A percentile compares a stretch with the other conserved stretches of the same genome.
These are phyloP conservation scores for Apantesis nais DNA, from an alignment of 2,888 invertebrate species.

Conservation along the genomic window DNA sequence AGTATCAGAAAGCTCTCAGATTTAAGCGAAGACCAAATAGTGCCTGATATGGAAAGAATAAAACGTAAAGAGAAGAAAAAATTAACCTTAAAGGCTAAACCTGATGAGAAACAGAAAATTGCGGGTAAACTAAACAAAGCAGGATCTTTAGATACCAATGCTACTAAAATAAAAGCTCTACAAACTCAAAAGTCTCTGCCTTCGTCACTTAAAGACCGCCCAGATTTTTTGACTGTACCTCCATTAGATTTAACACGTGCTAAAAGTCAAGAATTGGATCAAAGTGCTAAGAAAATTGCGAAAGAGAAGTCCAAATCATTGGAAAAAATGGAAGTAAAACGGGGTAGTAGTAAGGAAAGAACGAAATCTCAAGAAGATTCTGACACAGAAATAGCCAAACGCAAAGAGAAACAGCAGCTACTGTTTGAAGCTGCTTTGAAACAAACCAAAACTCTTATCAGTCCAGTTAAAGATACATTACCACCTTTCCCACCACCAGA, in stretches of 20 bases:
- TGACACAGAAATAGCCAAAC: conserved; percentile 89
- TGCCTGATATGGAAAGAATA: conserved; percentile 81
- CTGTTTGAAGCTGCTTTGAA: conserved; percentile 91
- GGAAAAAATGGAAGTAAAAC: conserved; percentile 87
- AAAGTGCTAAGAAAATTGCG: conserved; percentile 78
- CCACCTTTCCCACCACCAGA: conserved; percentile 90
- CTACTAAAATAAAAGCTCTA: conserved; percentile 75
- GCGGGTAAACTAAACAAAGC: conserved; percentile 77
- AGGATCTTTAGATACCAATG: conserved; percentile 81
- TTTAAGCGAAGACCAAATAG: conserved; percentile 82
- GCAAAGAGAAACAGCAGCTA: conserved; percentile 91
- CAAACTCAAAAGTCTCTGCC: conserved; percentile 86
- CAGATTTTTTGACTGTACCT: conserved; percentile 82
- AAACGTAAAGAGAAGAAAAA: conserved; percentile 82
- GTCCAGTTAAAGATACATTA: conserved; percentile 90
- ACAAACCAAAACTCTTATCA: conserved; percentile 90
- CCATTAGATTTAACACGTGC: conserved; percentile 85
- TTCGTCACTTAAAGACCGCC: conserved; percentile 80
- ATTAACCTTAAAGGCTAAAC: conserved; percentile 75
- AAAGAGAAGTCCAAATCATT: conserved; percentile 90
- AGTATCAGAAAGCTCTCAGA: conserved; percentile 82
- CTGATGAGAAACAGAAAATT: conserved; percentile 77
- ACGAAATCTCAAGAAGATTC: conserved; percentile 90
- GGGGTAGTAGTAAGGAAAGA: conserved; percentile 87
- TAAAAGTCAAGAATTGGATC: conserved; percentile 87